Evolutionary conservation across 1,140 invertebrate genomes (phyloP), one percentile per base, ranked within the genome.

Genomic region (Mylabris phalerata): DNA sequence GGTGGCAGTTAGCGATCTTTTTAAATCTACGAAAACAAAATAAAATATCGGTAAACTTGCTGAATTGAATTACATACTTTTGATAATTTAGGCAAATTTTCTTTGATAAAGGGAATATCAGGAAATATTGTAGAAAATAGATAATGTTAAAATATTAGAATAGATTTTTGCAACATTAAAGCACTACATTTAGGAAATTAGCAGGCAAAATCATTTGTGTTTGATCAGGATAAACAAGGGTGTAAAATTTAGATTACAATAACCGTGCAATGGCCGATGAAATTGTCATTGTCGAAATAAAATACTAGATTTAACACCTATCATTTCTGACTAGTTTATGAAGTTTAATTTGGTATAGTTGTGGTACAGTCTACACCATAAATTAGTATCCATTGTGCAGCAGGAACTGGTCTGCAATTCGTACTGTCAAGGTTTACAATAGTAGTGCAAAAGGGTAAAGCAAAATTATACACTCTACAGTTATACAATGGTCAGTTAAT

Each of bases 311-410:
- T 45, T 26, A 38, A 45, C 41, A 42, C 32, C 40, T 44, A 11
- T 44, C 40, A 44, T 43, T 9, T 42, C 41, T 38, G 50, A 43
- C 40, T 52, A 52, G 38, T 52, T 52, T 44, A 44, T 24, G 50
- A 52, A 52, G 39, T 43, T 9, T 42, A 52, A 42, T 50, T 43
- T 52, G 13, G 40, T 43, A 13, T 38, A 57, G n/a, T 42, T 13
- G 39, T 41, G 9, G 42, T 46, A 55, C 50, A 60, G 50, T 60
- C 52, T 26, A 11, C 42, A 42, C 39, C 44, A 66, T 64, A 64
- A 66, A 66, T 64, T 66, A 64, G 59, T 61, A 50, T 55, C 55
- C 32, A 64, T 64, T 66, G 65, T 66, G 59, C 39, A 41, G 48
- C 50, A 60, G 50, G 62, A 63, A 59, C 58, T 58, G 57, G 49